Base-by-base conservation (phyloP, 2,888 invertebrate genomes). In the Thecocarcelia acutangulata region DNA sequence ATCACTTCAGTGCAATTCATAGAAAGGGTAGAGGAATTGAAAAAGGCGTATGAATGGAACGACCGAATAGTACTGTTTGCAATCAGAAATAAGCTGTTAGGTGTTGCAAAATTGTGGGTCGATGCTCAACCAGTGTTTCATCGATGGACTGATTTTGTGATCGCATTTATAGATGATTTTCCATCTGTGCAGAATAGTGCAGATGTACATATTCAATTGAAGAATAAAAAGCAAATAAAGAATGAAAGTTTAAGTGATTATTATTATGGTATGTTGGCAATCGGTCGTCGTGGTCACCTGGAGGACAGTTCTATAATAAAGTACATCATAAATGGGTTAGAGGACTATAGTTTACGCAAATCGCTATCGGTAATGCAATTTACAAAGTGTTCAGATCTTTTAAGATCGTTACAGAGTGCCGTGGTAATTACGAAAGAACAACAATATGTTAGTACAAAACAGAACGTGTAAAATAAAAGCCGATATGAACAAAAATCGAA, bases 141-240 rank as follows among this genome's bases (percentile, higher is more conserved):
- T n/a, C n/a, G n/a, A n/a, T n/a, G n/a, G n/a, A n/a, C n/a, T n/a
- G n/a, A n/a, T n/a, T n/a, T n/a, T n/a, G n/a, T n/a, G n/a, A n/a
- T n/a, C n/a, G n/a, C n/a, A n/a, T n/a, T n/a, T n/a, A n/a, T n/a
- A n/a, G n/a, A n/a, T n/a, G n/a, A n/a, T n/a, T n/a, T n/a, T n/a
- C n/a, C n/a, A n/a, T n/a, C n/a, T n/a, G n/a, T n/a, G n/a, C n/a
- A n/a, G n/a, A n/a, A n/a, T n/a, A n/a, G n/a, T n/a, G n/a, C n/a
- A n/a, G n/a, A n/a, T n/a, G n/a, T n/a, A n/a, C n/a, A 80, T 50
- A 83, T 78, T n/a, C 72, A 72, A 33, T 68, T 83, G 70, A 84
- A 80, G 80, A 66, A 78, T 24, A 80, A 64, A 12, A 52, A 59
- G 9, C 73, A 72, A 28, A 42, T 21, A 9, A 73, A 46, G 42